Percentiles rank a stretch among this genome's conserved stretches.
Evolutionary conservation across 2,113 vertebrate species (phyloP).

Genomic region (Xerus inauris): DNA sequence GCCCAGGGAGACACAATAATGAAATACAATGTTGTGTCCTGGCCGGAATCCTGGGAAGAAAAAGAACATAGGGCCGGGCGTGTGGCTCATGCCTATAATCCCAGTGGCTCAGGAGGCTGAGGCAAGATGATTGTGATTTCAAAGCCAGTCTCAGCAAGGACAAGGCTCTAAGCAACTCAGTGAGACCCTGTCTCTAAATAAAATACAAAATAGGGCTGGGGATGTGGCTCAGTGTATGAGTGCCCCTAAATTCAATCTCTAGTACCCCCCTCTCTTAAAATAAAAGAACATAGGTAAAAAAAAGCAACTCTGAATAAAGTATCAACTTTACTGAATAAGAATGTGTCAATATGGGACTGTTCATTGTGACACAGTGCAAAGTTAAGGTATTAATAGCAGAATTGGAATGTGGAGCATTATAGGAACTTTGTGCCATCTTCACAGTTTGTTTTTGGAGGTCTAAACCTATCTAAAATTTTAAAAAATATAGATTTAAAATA

Average conservation of each 20-base stretch:
- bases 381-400: not conserved
- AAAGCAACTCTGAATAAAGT: not conserved
- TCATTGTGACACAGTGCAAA: not conserved
- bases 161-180: too few species aligned
- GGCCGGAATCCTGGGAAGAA: not conserved
- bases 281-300: not conserved
- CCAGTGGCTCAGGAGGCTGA: too few species aligned
- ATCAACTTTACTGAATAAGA: not conserved
- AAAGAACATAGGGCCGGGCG: not conserved
- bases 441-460: not conserved
- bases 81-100: too few species aligned
- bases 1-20: not conserved
- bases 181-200: too few species aligned
- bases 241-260: too few species aligned
- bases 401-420: not conserved
- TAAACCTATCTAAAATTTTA: not conserved
- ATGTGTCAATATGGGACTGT: not conserved
- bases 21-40: too few species aligned
- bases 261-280: too few species aligned
- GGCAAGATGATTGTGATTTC: too few species aligned
- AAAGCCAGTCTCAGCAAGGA: too few species aligned
- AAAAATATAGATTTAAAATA: not conserved
- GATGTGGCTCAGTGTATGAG: too few species aligned
- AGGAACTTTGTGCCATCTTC: not conserved
- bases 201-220: too few species aligned